Evolutionary conservation across 2,888 invertebrate species (phyloP), one percentile per base, ranked within the genome.

Genomic region (Pterostichus madidus): DNA sequence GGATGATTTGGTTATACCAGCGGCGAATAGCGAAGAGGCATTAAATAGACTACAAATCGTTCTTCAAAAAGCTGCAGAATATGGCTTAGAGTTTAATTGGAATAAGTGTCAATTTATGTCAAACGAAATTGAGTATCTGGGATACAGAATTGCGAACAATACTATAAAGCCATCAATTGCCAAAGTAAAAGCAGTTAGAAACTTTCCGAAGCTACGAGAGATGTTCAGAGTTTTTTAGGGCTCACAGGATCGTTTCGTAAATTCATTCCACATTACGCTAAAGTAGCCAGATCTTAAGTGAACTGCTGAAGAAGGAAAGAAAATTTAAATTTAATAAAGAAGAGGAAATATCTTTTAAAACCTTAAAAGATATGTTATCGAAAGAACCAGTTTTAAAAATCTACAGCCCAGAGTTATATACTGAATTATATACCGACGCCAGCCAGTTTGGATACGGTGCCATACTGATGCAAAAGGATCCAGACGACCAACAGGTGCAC

Each of bases 201-300:
- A 85, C 2, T 85, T 84, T 84, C 73, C 84, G 2, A 56, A 71
- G 39, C 84, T 15, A 56, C 82, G 8, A 80, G 68, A 35, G 46
- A 53, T n/a, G 44, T 85, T 5, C 85, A 84, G 68, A 76, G 83
- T 10, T 85, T 84, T n/a, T 59, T 85, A 13, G 85, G 85, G 35
- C 84, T 85, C 52, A 84, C 84, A 1, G 85, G 84, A 68, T 84
- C 13, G 10, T 68, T 80, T 39, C 11, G 53, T n/a, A 80, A 49
- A 35, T 68, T 49, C 15, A 39, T 77, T 2, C 13, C 35, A 11
- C 15, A 56, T 1, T 77, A 77, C 15, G 31, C 68, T 5, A n/a
- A n/a, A n/a, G n/a, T n/a, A n/a, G n/a, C n/a, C n/a, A n/a, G n/a
- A n/a, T n/a, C n/a, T n/a, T n/a, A n/a, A n/a, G n/a, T n/a, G n/a